Evolutionary conservation across 2,113 vertebrate species (phyloP), one percentile per base, ranked within the genome.

Genomic region (Furnarius figulus): DNA sequence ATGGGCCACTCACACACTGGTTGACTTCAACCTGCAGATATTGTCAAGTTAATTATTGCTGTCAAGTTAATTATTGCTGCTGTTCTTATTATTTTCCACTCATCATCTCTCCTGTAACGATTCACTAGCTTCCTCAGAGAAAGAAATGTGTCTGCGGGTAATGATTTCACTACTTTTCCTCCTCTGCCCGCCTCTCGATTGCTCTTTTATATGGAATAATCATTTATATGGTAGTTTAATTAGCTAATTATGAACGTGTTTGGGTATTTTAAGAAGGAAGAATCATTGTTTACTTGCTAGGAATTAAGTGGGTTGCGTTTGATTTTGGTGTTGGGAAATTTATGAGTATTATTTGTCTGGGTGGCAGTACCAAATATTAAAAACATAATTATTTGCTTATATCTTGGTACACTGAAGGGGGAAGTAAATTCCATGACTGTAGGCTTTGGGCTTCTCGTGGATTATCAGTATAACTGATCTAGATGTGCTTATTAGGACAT

Each of bases 241-340:
- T 93, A 97, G 92, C 73, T 94, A 96, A 95, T 96, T 97, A 97
- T 52, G 79, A 97, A 94, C 6, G 1, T 81, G 53, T 90, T 93
- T 52, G 40, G 78, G 61, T 90, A 81, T 92, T 95, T 95, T 94
- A 87, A 65, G 55, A 79, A 91, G 85, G 49, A 93, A 96, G 87
- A 96, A 96, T 93, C 79, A 88, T 72, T 97, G 92, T 94, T 98
- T 97, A 93, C 71, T 91, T 40, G 35, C 46, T 91, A 65, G 81
- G 89, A 96, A 97, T 97, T 90, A 97, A 97, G 87, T 87, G 35
- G 78, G 90, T 67, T 93, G 82, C 74, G 74, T 96, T 87, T 97
- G 88, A 96, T 95, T 96, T 95, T 35, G 49, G 82, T 88, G 93
- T 75, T 16, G 14, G 78, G 85, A 97, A 92, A 97, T 91, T 86